phyloP scores from a whole-genome alignment of 2,797 vertebrate species.

The Percopsis omiscomaycus region DNA sequence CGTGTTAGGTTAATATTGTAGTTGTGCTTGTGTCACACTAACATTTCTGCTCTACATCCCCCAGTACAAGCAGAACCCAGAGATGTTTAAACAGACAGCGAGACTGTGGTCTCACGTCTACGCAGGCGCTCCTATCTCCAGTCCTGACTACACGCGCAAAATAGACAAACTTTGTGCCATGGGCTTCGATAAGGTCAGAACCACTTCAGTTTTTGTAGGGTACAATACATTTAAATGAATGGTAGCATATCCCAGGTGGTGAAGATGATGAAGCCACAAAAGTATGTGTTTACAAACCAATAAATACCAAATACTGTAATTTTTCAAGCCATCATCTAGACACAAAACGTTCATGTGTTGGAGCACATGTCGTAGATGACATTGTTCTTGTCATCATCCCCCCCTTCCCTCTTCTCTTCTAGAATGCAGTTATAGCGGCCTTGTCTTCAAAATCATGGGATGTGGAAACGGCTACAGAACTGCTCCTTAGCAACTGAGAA shows the following conservation, averaged over 20 bases:
- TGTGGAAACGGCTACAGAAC: conserved; percentile 96
- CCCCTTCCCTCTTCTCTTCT: conserved; percentile 8
- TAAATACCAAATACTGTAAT: no score
- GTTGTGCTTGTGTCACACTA: background rate
- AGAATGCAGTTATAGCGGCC: conserved; percentile 99
- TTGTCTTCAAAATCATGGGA: conserved; percentile 99
- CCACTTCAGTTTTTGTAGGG: conserved; percentile 1
- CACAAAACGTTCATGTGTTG: no score
- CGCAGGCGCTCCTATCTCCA: conserved; percentile 92
- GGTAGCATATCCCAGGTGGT: no score
- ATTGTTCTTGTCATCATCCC: no score
- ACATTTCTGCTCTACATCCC: conserved; percentile 23
- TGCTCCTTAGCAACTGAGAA: conserved; percentile 96
- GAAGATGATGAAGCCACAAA: no score
- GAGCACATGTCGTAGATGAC: no score
- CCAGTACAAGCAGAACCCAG: conserved; percentile 97
- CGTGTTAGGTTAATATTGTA: background rate
- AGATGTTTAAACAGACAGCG: conserved; percentile 99
- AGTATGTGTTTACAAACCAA: no score
- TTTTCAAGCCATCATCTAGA: no score
- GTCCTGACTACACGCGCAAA: conserved; percentile 97
- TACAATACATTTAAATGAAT: background rate
- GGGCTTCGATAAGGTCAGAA: conserved; percentile 99
- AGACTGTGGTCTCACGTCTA: conserved; percentile 97
- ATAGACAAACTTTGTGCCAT: conserved; percentile 99